A percentile compares a stretch with the other conserved stretches of the same genome.
Evolutionary conservation across 2,888 invertebrate genomes (phyloP).

Genomic region (Agrilus mali): DNA sequence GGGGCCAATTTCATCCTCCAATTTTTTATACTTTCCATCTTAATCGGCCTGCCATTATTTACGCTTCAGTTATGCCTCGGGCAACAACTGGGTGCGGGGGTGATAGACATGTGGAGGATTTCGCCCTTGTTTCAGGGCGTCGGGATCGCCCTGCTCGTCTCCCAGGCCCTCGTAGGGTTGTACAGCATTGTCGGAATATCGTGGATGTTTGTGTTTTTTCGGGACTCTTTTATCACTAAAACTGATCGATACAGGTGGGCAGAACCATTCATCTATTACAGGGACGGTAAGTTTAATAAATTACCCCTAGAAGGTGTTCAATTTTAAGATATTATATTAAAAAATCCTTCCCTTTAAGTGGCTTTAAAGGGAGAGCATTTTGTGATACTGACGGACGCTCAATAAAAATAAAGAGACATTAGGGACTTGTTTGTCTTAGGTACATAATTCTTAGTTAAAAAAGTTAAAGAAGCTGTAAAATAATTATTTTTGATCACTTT

Average conservation of each 20-base stretch:
- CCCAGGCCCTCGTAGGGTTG: constrained; percentile 70
- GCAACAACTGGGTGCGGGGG: constrained; percentile 71
- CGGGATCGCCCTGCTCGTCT: constrained; percentile 66
- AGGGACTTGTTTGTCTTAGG: no score
- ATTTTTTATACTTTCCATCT: constrained; percentile 68
- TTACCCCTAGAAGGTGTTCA: no score
- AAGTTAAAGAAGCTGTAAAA: no score
- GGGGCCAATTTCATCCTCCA: constrained; percentile 83
- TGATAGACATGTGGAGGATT: constrained; percentile 87
- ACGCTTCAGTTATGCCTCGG: constrained; percentile 78
- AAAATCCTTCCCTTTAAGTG: no score
- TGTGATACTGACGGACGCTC: no score
- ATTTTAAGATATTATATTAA: no score
- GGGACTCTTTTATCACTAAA: constrained; percentile 74
- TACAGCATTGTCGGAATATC: constrained; percentile 83
- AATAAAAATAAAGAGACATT: no score
- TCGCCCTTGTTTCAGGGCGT: constrained; percentile 87
- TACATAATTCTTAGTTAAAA: no score
- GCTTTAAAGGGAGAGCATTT: no score
- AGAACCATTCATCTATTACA: constrained; percentile 55
- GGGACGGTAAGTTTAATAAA: constrained; percentile 44
- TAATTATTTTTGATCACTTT: no score
- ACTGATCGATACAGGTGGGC: constrained; percentile 72
- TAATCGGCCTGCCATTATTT: constrained; percentile 61
- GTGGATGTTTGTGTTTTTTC: constrained; percentile 81